Evolutionary conservation across 1,140 invertebrate genomes (phyloP), one percentile per base, ranked within the genome.

Genomic region (Megalonaias nervosa): DNA sequence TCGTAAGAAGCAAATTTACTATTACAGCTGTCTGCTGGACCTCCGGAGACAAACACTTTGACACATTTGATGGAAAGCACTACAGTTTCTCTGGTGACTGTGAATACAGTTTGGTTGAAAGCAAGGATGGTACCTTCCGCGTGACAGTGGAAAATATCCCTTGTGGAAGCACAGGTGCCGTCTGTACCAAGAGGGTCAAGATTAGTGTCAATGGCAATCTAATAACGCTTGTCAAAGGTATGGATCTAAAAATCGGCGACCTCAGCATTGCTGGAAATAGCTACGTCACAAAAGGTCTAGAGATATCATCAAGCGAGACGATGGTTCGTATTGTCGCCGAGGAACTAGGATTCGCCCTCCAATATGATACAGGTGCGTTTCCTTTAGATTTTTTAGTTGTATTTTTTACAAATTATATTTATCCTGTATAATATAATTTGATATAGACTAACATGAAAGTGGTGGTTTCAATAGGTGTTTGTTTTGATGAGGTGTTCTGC

Each of bases 11-110:
- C n/a, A 58, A 26, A 26, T 74, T 67, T 21, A 58, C 38, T 67
- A 26, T 72, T 67, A 19, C 57, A 82, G 81, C 79, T 19, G 73
- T 74, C 31, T 87, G 96, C 87, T 93, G 94, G 0, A 94, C 94
- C 0, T 92, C 96, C n/a, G 85, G 84, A 16, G 81, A 83, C 55
- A 79, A 82, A n/a, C 96, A 97, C 89, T 95, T 95, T 84, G 93
- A 93, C 80, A 96, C 95, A 0, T 97, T 96, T 85, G 96, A 97
- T 90, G 94, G 94, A 0, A 93, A 92, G 16, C 90, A 93, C 15
- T 97, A 93, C 86, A 94, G 96, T 84, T 97, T 97, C 88, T 95
- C 97, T 89, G 96, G 96, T 14, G 93, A 94, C 61, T 97, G 96
- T 85, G 94, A 95, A 75, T 97, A 97, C 85, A 92, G 96, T n/a